Percentiles rank a stretch among this genome's conserved stretches.
Evolutionary conservation across 2,797 vertebrate genomes (phyloP).

Genomic region (Lagodon rhomboides): DNA sequence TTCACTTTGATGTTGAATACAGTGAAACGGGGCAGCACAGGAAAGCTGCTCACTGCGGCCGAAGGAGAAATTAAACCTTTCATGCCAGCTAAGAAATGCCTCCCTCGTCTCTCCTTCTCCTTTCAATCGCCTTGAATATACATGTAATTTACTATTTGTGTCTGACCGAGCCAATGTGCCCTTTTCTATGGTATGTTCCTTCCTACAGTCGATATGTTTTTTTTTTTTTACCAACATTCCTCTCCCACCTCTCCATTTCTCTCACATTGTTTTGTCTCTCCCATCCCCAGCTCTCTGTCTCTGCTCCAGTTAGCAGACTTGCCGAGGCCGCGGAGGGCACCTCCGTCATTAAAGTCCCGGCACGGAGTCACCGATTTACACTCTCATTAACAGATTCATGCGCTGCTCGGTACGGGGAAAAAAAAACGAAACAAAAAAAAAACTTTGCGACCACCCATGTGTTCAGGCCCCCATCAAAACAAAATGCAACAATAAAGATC

Average conservation of each 20-base stretch:
- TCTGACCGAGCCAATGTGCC: constrained; percentile 28
- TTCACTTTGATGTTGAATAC: constrained; percentile 83
- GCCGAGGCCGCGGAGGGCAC: constrained; percentile 41
- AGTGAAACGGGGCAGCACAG: constrained; percentile 66
- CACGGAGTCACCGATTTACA: constrained; percentile 71
- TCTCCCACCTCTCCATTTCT: constrained; percentile 33
- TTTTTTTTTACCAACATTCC: constrained; percentile 2
- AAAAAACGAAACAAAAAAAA: constrained; percentile 6
- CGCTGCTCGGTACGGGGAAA: constrained; percentile 57
- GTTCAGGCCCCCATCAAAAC: constrained; percentile 56
- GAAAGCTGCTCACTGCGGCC: constrained; percentile 65
- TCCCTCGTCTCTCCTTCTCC: constrained; percentile 28
- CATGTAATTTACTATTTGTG: constrained; percentile 56
- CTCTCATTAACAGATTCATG: constrained; percentile 72
- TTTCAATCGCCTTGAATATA: constrained; percentile 55
- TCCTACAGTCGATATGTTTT: constrained; percentile 2
- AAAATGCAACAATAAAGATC: constrained; percentile 69
- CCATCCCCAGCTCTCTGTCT: constrained; percentile 23
- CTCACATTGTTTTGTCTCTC: constrained; percentile 22
- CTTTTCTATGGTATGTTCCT: constrained; percentile 18
- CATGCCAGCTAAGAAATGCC: constrained; percentile 54
- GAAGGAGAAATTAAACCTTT: constrained; percentile 75
- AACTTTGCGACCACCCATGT: constrained; percentile 73
- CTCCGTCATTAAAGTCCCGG: constrained; percentile 65
- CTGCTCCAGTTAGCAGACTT: constrained; percentile 64